phyloP scores from a whole-genome alignment of 2,113 vertebrate species.

The Brevimyrus niger region DNA sequence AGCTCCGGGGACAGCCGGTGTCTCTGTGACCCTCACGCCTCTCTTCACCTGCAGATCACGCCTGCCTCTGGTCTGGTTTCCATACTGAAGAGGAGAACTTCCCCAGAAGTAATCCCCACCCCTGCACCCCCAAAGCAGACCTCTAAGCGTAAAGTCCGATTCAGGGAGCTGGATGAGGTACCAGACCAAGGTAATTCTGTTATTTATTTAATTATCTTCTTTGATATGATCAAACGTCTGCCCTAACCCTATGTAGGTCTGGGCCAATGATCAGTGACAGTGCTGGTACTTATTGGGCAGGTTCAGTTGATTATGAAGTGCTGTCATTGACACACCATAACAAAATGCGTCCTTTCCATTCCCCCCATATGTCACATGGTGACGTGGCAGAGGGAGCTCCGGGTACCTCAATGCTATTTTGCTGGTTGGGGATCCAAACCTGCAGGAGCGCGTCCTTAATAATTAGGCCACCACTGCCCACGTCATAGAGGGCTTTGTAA shows the following conservation, averaged over 20 bases:
- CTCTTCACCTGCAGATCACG: conserved; percentile 55
- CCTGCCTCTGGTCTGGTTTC: conserved; percentile 82
- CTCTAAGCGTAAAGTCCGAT: conserved; percentile 80
- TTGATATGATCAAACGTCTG: neutral
- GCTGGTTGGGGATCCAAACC: no score
- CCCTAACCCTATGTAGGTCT: neutral
- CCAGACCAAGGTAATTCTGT: conserved; percentile 72
- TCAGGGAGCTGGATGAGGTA: conserved; percentile 79
- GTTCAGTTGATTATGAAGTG: neutral
- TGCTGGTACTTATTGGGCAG: neutral
- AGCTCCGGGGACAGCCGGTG: neutral
- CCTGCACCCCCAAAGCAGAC: conserved; percentile 49
- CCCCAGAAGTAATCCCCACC: conserved; percentile 46
- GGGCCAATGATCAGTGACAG: neutral
- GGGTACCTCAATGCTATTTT: no score
- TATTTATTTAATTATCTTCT: neutral
- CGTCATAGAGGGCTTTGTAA: neutral
- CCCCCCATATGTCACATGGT: no score
- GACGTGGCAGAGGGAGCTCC: no score
- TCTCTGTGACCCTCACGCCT: neutral
- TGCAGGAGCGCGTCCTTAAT: no score
- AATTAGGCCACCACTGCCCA: no score
- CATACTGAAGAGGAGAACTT: conserved; percentile 82
- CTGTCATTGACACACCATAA: no score
- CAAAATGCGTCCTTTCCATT: no score